Evolutionary conservation across 2,797 vertebrate species (phyloP), one percentile per base, ranked within the genome.

Genomic region (Rhinoraja longicauda): DNA sequence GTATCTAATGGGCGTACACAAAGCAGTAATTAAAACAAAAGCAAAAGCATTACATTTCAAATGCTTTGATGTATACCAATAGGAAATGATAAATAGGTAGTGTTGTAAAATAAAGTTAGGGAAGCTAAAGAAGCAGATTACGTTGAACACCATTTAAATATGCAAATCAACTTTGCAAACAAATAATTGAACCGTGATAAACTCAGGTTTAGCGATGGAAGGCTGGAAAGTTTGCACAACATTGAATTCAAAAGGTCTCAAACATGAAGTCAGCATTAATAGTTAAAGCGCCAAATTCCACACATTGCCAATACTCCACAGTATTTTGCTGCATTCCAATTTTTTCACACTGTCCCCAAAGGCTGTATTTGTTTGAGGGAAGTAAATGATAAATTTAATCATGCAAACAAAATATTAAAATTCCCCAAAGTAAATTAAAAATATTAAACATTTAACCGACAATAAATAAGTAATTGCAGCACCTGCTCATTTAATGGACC

Each of bases 131-230:
- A 84, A 88, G 19, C 67, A 19, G n/a, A 88, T 88, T 36, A 36
- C 21, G 64, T 88, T 32, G n/a, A 8, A 32, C 32, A 62, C 59
- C 1, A 29, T 7, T 36, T 32, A 88, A 64, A 8, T 7, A 21
- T 59, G 19, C 59, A 64, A 86, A 86, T 64, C n/a, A 32, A 67
- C 64, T 86, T 15, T 88, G 59, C n/a, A 88, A 26, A 67, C 62
- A 67, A 88, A 88, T 88, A 88, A 21, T 88, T 19, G 32, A 88
- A 88, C 84, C 59, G 36, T 88, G 57, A 32, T 88, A 64, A 64
- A 36, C n/a, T 67, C 59, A 88, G n/a, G 39, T 17, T 88, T 88
- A 88, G 82, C 81, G 84, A 13, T n/a, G 57, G 26, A 86, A 57
- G 59, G 57, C 84, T 67, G 84, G 19, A 67, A 88, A 67, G 59